Evolutionary conservation across 2,888 invertebrate genomes (phyloP).

Genomic region (Myopa testacea): DNA sequence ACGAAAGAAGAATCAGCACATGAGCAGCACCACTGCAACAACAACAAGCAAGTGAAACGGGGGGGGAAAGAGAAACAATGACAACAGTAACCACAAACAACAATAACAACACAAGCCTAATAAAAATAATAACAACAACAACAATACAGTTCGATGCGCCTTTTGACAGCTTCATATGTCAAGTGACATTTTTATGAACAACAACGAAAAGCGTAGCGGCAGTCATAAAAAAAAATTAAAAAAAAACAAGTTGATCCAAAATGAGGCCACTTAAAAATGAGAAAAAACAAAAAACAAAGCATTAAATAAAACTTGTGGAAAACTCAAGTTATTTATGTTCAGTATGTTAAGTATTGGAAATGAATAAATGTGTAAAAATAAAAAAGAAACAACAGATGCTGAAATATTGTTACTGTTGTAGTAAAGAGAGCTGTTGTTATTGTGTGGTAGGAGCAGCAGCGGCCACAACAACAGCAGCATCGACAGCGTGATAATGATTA

Average conservation of each 20-base stretch:
- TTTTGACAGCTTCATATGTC: conserved; percentile 32
- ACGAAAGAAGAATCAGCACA: not conserved
- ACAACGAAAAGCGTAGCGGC: not conserved
- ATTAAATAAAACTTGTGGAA: not conserved
- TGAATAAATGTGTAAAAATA: too few species aligned
- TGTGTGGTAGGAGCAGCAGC: too few species aligned
- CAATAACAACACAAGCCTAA: not conserved
- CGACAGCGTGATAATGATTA: not conserved
- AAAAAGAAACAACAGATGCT: not conserved
- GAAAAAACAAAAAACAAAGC: not conserved
- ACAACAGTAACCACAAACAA: not conserved
- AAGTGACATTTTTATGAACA: conserved; percentile 27
- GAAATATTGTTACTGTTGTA: not conserved
- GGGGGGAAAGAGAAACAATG: not conserved
- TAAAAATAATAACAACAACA: conserved; percentile 16
- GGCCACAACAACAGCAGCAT: not conserved
- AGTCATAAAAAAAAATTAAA: not conserved
- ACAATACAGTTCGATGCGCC: not conserved
- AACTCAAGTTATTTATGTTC: not conserved
- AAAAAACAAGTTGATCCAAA: conserved; percentile 4
- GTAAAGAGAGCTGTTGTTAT: not conserved
- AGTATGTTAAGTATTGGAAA: too few species aligned
- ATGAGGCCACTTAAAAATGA: not conserved
- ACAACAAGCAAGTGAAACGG: not conserved
- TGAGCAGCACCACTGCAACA: not conserved